Evolutionary conservation across 2,113 vertebrate genomes (phyloP), one percentile per base, ranked within the genome.

Genomic region (Dasyprocta punctata): DNA sequence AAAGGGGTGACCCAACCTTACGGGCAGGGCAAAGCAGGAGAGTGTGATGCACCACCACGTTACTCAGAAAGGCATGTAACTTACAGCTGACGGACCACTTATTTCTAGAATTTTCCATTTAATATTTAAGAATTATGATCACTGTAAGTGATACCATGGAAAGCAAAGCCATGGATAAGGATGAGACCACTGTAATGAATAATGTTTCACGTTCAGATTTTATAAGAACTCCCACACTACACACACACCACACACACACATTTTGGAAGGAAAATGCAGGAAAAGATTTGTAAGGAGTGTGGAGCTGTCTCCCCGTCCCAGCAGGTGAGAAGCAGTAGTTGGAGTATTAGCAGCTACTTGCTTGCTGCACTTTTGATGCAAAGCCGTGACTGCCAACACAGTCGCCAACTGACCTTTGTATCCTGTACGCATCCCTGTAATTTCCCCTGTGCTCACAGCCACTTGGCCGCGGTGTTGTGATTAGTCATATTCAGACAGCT

Each of bases 371-470:
- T 96, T 83, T 10, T 11, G 36, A 90, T 97, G 30, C 69, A 91
- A 97, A 97, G 85, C 85, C 19, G 0, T 52, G 11, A 63, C 36
- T 93, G 10, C 60, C 73, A 84, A 58, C 44, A 81, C 0, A 0
- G 71, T 95, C 0, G 0, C 80, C 3, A 12, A 52, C 20, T 93
- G 58, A 96, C 24, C 73, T 93, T 95, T 77, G 1, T 36, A 11
- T 93, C 81, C 44, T 26, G 0, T 9, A 47, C 65, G 8, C 0
- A 56, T 86, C 4, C 83, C 89, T 73, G 14, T 60, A 0, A 88
- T 96, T 92, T 86, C 97, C 86, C 89, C 52, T 19, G 0, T 85
- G 20, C 30, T 96, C 97, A 94, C 67, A 65, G n/a, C 67, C 82
- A 86, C 22, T 94, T 33, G 2, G n/a, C 22, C 97, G n/a, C 54